These are phyloP conservation scores for Polydesmus complanatus DNA, from an alignment of 2,888 invertebrate genomes.

Conservation along the genomic window DNA sequence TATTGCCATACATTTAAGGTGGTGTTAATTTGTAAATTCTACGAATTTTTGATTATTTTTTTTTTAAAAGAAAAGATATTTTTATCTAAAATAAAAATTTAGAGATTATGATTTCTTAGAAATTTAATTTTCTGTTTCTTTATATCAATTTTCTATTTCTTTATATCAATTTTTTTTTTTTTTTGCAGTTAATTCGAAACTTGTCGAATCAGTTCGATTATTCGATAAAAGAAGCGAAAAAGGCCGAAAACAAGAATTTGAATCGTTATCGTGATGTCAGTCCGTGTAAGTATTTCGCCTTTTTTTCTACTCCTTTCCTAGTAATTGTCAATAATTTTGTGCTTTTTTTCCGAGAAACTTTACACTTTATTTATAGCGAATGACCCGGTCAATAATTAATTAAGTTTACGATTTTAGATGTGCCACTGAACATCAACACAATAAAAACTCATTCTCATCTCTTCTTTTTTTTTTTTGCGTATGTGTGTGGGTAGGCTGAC, in stretches of 20 bases:
- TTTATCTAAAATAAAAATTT: background rate
- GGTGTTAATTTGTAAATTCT: too few species aligned
- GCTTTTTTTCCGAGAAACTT: too few species aligned
- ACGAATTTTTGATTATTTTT: background rate
- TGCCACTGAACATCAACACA: too few species aligned
- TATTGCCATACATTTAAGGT: too few species aligned
- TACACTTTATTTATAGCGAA: too few species aligned
- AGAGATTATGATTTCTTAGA: background rate
- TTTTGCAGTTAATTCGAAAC: slow-evolving; percentile 55
- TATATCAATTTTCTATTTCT: background rate
- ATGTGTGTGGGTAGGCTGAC: too few species aligned
- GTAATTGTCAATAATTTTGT: too few species aligned
- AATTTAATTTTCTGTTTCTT: background rate
- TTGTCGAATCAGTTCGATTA: slow-evolving; percentile 46
- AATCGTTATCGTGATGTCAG: slow-evolving; percentile 92
- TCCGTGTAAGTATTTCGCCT: slow-evolving; percentile 56
- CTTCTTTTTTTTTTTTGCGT: too few species aligned
- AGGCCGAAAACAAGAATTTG: slow-evolving; percentile 59
- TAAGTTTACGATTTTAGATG: too few species aligned
- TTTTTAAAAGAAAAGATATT: background rate
- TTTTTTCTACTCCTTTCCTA: too few species aligned
- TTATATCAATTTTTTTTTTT: slow-evolving; percentile 10
- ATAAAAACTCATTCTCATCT: too few species aligned
- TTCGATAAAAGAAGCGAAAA: slow-evolving; percentile 51
- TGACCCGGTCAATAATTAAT: too few species aligned